These are phyloP conservation scores for Callaeas wilsoni DNA, from an alignment of 2,113 vertebrate species.

Conservation along the genomic window DNA sequence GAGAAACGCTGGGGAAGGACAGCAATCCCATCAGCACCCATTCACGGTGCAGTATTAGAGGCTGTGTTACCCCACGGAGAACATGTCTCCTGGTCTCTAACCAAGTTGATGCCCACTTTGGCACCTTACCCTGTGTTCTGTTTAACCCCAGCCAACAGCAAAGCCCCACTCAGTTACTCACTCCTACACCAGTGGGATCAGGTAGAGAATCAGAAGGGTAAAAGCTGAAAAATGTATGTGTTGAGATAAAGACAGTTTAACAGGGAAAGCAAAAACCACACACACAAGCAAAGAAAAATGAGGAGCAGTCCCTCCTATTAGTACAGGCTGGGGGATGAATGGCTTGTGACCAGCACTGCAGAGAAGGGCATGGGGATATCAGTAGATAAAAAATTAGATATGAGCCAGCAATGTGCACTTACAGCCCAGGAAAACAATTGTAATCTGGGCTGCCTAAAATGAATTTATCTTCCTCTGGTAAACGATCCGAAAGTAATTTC, in stretches of 20 bases:
- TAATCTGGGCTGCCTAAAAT: background rate
- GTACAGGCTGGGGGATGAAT: background rate
- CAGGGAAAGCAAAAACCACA: background rate
- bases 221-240: background rate
- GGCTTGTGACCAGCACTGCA: background rate
- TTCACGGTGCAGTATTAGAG: too few species aligned
- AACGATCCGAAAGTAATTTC: background rate
- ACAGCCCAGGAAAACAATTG: background rate
- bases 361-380: background rate
- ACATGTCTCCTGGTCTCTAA: background rate
- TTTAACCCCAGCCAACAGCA: background rate
- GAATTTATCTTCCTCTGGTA: background rate
- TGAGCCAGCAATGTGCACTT: background rate
- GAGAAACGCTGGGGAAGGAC: background rate
- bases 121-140: background rate
- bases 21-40: background rate
- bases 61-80: background rate
- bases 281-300: background rate
- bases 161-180: background rate
- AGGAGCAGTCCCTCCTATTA: background rate
- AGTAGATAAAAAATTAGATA: background rate
- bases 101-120: background rate
- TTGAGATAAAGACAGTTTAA: background rate
- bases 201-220: background rate
- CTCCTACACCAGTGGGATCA: background rate